phyloP scores from a whole-genome alignment of 1,140 invertebrate genomes.

The Mesaphorura yosii region DNA sequence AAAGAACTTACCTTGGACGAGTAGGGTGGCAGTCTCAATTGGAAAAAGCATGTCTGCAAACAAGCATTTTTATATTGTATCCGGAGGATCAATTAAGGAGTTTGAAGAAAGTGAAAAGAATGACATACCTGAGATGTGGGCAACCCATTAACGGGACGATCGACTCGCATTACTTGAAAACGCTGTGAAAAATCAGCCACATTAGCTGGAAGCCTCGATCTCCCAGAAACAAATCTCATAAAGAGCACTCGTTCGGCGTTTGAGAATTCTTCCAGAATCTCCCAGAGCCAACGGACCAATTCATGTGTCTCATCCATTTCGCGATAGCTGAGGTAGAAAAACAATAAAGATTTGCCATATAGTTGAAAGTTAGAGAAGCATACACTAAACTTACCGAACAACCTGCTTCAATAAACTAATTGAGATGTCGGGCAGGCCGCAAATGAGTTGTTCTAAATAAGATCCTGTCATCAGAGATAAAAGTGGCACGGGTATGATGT shows the following conservation, averaged over 20 bases:
- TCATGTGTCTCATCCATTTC: slow-evolving; percentile 51
- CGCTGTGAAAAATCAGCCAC: slow-evolving; percentile 53
- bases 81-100: slow-evolving; percentile 27
- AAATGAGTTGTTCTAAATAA: slow-evolving; percentile 52
- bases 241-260: slow-evolving; percentile 55
- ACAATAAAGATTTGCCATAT: background rate
- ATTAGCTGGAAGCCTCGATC: slow-evolving; percentile 53
- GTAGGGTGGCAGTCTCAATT: slow-evolving; percentile 54
- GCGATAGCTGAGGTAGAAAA: slow-evolving; percentile 41
- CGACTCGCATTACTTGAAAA: slow-evolving; percentile 52
- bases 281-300: slow-evolving; percentile 54
- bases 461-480: slow-evolving; percentile 48
- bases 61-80: slow-evolving; percentile 35
- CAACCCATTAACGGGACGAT: slow-evolving; percentile 47
- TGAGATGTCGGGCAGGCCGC: slow-evolving; percentile 52
- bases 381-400: slow-evolving; percentile 41
- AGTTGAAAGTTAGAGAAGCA: background rate
- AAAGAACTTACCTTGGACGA: slow-evolving; percentile 36
- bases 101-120: background rate
- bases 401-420: slow-evolving; percentile 50
- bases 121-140: slow-evolving; percentile 36
- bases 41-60: slow-evolving; percentile 55
- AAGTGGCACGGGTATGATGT: slow-evolving; percentile 53
- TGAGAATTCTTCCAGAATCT: slow-evolving; percentile 49
- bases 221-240: slow-evolving; percentile 55